Percentiles rank a stretch among this genome's conserved stretches.
phyloP scores from a whole-genome alignment of 2,113 vertebrate species.

The Nothobranchius kuhntae region DNA sequence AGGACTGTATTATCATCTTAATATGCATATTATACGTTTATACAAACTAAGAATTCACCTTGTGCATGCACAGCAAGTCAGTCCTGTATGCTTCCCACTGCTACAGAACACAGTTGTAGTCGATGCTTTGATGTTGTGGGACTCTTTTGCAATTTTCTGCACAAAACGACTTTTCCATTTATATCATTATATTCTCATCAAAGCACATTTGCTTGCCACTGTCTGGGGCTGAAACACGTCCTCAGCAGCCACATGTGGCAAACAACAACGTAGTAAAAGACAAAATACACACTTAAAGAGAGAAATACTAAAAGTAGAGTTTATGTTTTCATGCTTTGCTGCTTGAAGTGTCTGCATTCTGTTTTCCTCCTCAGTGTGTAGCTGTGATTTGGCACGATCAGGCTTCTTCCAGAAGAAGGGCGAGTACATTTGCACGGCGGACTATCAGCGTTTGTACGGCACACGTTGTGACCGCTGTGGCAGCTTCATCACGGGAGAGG shows the following conservation, averaged over 20 bases:
- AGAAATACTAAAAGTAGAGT: background rate
- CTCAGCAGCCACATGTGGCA: slow-evolving; percentile 39
- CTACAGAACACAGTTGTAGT: slow-evolving; percentile 33
- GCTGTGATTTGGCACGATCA: slow-evolving; percentile 93
- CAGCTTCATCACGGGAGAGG: slow-evolving; percentile 96
- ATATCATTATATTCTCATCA: slow-evolving; percentile 69
- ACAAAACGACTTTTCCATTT: slow-evolving; percentile 61
- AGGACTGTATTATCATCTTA: slow-evolving; percentile 24
- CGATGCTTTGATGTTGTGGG: slow-evolving; percentile 16
- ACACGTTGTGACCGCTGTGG: slow-evolving; percentile 95
- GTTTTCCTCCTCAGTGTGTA: slow-evolving; percentile 84
- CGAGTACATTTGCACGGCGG: slow-evolving; percentile 97
- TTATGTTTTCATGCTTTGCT: background rate
- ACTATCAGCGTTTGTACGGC: slow-evolving; percentile 97
- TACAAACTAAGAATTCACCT: slow-evolving; percentile 4
- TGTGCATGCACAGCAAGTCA: slow-evolving; percentile 16
- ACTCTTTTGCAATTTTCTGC: slow-evolving; percentile 45
- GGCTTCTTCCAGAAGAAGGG: slow-evolving; percentile 99
- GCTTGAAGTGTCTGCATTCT: slow-evolving; percentile 2
- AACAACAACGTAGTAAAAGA: slow-evolving; percentile 17
- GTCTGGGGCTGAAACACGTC: slow-evolving; percentile 29
- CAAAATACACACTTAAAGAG: background rate
- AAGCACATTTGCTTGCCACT: slow-evolving; percentile 57
- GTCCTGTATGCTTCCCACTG: background rate
- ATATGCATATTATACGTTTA: slow-evolving; percentile 9